Base-by-base conservation (phyloP, 2,113 vertebrate genomes). In the Epinephelus cyanopodus region DNA sequence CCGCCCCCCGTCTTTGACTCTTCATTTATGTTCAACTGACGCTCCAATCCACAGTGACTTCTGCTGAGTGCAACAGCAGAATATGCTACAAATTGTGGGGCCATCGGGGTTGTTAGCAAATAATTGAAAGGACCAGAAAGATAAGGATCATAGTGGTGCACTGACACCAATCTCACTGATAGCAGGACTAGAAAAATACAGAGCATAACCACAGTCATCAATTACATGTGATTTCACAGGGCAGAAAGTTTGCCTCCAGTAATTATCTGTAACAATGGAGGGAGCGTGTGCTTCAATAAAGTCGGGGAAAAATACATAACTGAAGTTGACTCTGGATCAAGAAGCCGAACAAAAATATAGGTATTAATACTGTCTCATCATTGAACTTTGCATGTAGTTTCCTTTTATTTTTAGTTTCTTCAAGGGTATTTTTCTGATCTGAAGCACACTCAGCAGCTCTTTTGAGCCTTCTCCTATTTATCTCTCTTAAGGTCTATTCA, bases 1-100 rank as follows among this genome's bases (percentile, higher is more conserved):
- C 87, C 62, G 9, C 62, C 83, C 47, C 64, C 74, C 86, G 62
- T 71, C 72, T 90, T 82, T 70, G 62, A 73, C 74, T 88, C 74
- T 50, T 47, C 71, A 66, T 86, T 82, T 85, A n/a, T 42, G 53
- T 60, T 42, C 2, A 54, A 74, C 39, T 3, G 78, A 52, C 13
- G 84, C 80, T 45, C 71, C 73, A 3, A 6, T 68, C 53, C 66
- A 1, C 29, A 0, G 62, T 1, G 58, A 71, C 75, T 60, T 52
- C 42, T 25, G 5, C 37, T 7, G 74, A 86, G 77, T 21, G 72
- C 71, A 57, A 29, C 54, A 1, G 68, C 14, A 47, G 67, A 62
- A 73, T 42, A n/a, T 39, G 77, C 62, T 52, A 70, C 64, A 82
- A 81, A 83, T 79, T 85, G 82, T 71, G 60, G 61, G 77, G 75